Conservation (phyloP, 2,797 vertebrate species). For the Naso thynnoides region DNA sequence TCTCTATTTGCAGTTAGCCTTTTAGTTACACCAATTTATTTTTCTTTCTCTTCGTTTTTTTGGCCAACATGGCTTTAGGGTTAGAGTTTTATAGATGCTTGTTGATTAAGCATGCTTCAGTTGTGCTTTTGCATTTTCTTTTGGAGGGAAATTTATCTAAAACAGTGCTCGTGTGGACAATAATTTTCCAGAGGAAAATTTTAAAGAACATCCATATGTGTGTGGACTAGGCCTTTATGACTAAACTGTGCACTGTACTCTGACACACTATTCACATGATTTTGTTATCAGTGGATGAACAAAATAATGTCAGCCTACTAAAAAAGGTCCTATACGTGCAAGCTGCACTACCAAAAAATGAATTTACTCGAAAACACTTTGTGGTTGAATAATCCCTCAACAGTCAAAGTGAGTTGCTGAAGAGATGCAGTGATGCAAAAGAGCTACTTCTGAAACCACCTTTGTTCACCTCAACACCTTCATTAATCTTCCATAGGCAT, state of each 20-base stretch:
- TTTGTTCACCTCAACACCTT: constrained; percentile 68
- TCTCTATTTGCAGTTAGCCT: too few species aligned
- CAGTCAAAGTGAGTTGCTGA: constrained; percentile 40
- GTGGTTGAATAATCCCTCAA: constrained; percentile 41
- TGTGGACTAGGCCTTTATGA: too few species aligned
- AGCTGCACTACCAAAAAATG: background rate
- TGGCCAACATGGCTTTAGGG: too few species aligned
- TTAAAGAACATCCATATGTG: too few species aligned
- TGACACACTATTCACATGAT: constrained; percentile 1
- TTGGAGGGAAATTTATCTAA: too few species aligned
- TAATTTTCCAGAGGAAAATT: too few species aligned
- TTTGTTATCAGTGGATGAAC: background rate
- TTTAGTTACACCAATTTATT: too few species aligned
- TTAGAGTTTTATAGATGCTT: too few species aligned
- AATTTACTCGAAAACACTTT: constrained; percentile 33
- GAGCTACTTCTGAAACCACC: constrained; percentile 61
- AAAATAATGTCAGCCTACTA: constrained; percentile 6
- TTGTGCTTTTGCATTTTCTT: too few species aligned
- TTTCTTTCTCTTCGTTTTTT: too few species aligned
- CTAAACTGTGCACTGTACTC: background rate
- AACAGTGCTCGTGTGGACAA: too few species aligned
- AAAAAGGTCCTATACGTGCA: constrained; percentile 10
- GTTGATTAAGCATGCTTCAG: too few species aligned
- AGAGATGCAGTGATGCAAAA: constrained; percentile 48
- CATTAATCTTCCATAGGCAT: constrained; percentile 72